Evolutionary conservation across 1,140 invertebrate species (phyloP), one percentile per base, ranked within the genome.

Genomic region (Parapsyche elsis): DNA sequence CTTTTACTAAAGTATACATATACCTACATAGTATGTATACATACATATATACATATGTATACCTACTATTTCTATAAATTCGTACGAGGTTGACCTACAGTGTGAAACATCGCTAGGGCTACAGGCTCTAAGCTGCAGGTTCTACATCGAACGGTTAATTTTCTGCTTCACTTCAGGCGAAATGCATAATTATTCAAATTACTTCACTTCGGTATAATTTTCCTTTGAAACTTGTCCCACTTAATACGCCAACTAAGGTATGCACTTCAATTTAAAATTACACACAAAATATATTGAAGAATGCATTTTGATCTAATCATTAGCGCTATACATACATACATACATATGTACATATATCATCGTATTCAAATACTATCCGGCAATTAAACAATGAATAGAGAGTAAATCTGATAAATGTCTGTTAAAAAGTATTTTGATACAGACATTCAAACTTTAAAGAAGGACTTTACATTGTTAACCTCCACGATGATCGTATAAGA

Each of bases 151-250:
- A 67, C 64, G 64, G 23, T 67, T 67, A 67, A 67, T 67, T 67
- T 67, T 67, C 64, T 14, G 24, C 19, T 67, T 67, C 23, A 67
- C 64, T 67, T 67, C 23, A 30, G 24, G 64, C 64, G 64, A 67
- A 12, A 30, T 67, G 64, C 24, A 67, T 67, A 30, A 67, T 67
- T 67, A 67, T 67, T 67, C 64, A 67, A 67, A 67, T 67, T 67
- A 30, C 64, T 67, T 9, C 64, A 67, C 64, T 67, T 67, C 64
- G 23, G 12, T 67, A 30, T 30, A 67, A 67, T 67, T 67, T 67
- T 67, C 64, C 64, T 67, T 67, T 67, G 64, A 67, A 67, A 67
- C 64, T 67, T 24, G 64, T 26, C 64, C 64, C 64, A 67, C 24
- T 26, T 67, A 30, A 67, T 9, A 61, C 57, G 57, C 57, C 57